Base-by-base conservation (phyloP, 1,140 invertebrate species). In the Pseudachorutes palmiensis region DNA sequence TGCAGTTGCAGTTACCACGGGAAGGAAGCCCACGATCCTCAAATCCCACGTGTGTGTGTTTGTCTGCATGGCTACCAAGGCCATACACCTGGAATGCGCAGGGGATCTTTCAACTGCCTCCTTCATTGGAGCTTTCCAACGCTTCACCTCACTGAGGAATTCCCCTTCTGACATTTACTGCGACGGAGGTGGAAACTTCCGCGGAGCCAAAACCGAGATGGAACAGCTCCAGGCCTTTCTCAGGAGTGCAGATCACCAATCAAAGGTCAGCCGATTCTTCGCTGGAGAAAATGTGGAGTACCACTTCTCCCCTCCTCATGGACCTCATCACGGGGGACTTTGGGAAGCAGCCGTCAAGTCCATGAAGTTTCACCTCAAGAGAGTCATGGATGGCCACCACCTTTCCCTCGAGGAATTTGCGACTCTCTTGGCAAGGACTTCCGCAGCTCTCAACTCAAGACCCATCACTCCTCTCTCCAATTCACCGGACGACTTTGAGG, bases 361-460 rank as follows among this genome's bases (percentile, higher is more conserved):
- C 24, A 57, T 57, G 51, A 57, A 57, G 51, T 24, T 57, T 26
- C 65, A 66, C 33, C 36, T 66, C 2, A 41, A 48, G 41, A 12
- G 65, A 29, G 19, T 59, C 64, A 32, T 62, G 3, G 62, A 59
- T 32, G 64, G 61, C 48, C 60, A 30, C 2, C 57, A 41, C 14
- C 68, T 79, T 5, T 78, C 75, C 2, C 74, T 75, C 29, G 74
- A 76, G 70, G 70, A 78, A 57, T 67, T 79, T 24, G 61, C 64
- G 1, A 77, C 76, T 14, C 66, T 74, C 26, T 61, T 78, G 30
- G 72, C 72, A 48, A 74, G 76, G 64, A 67, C 77, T 2, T 76
- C 77, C 49, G 74, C 76, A 1, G 62, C 75, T 30, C 67, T 79
- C 3, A 80, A 80, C 70, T 78, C 75, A 19, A 73, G 78, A 33